Conservation (phyloP, 2,888 invertebrate species). For the Orthosia incerta region DNA sequence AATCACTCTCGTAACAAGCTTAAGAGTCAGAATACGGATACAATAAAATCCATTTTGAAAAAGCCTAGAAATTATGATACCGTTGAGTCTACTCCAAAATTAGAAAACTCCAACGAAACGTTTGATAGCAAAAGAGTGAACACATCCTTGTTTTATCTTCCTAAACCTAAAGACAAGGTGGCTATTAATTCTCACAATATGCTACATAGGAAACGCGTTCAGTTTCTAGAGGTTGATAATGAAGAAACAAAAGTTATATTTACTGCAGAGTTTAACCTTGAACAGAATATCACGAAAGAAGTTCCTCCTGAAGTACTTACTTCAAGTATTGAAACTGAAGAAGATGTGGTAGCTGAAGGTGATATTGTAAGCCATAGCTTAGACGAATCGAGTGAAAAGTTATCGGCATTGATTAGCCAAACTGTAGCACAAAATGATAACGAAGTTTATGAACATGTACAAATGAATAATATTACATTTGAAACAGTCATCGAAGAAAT, state of each 20-base stretch:
- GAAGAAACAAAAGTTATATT: slow-evolving; percentile 89
- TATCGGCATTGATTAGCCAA: slow-evolving; percentile 73
- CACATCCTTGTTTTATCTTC: slow-evolving; percentile 92
- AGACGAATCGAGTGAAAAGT: slow-evolving; percentile 68
- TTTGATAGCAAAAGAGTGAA: slow-evolving; percentile 81
- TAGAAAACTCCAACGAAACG: slow-evolving; percentile 77
- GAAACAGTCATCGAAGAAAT: slow-evolving; percentile 70
- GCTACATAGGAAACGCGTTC: slow-evolving; percentile 92
- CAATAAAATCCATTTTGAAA: slow-evolving; percentile 92
- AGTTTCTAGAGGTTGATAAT: slow-evolving; percentile 93
- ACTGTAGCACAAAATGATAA: slow-evolving; percentile 63
- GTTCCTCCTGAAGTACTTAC: slow-evolving; percentile 64
- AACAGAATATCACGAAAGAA: slow-evolving; percentile 77
- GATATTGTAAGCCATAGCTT: slow-evolving; percentile 85
- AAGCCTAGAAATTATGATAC: slow-evolving; percentile 88
- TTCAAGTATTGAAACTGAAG: slow-evolving; percentile 73
- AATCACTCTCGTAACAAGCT: slow-evolving; percentile 77
- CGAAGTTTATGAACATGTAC: slow-evolving; percentile 68
- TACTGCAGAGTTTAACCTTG: slow-evolving; percentile 87
- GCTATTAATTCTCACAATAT: slow-evolving; percentile 77
- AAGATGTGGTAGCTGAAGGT: slow-evolving; percentile 81
- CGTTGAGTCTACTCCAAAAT: slow-evolving; percentile 75
- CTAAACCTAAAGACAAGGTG: slow-evolving; percentile 88
- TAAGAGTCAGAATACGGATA: slow-evolving; percentile 82
- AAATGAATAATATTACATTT: slow-evolving; percentile 58